These are phyloP conservation scores for human (Homo sapiens) DNA, from an alignment of 2,113 vertebrate genomes.

Conservation along the genomic window GRCh38 chr22:18611501-18612000, in stretches of 20 bases:
- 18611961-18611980: background rate
- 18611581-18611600: too few species aligned
- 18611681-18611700: background rate
- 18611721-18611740: background rate
- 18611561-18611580: background rate
- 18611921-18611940: background rate
- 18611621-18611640: background rate
- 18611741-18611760: background rate
- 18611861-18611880: background rate
- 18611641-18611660: background rate
- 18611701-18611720: background rate
- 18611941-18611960: background rate
- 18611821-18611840: background rate
- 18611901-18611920: background rate
- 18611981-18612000: background rate
- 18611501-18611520: slow-evolving; percentile 46
- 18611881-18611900: background rate
- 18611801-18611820: background rate
- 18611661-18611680: background rate
- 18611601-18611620: background rate
- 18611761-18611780: background rate
- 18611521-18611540: slow-evolving; percentile 28
- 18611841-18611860: background rate
- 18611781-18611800: background rate
- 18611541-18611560: slow-evolving; percentile 54